Evolutionary conservation across 2,113 vertebrate species (phyloP), one percentile per base, ranked within the genome.

Genomic region (Chelonoidis abingdonii): DNA sequence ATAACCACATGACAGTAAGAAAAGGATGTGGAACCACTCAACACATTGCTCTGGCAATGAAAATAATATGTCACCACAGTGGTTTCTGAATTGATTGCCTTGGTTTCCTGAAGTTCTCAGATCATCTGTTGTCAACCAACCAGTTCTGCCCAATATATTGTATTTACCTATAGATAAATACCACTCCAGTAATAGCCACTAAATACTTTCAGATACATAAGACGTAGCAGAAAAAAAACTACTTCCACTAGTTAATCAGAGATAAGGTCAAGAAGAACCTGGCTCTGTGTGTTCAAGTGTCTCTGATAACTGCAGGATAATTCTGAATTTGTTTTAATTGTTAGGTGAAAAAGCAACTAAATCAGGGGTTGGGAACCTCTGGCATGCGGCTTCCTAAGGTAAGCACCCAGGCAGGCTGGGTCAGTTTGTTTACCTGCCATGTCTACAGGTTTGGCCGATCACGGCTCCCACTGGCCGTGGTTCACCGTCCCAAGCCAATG

Each of bases 31-130:
- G 92, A 97, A 89, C 81, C 11, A 88, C 86, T 83, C 47, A 90
- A 41, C 8, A 69, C 89, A 96, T 76, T 47, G n/a, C 17, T n/a
- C 69, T 38, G n/a, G 4, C 41, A 95, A 5, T 6, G 19, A 62
- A 97, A 87, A 89, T 84, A 94, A 85, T 38, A 29, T 56, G 4
- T 88, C 44, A 93, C 80, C 22, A 92, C 44, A 47, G 56, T 83
- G 89, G 56, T 41, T 59, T 82, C 49, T 84, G 24, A 92, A 94
- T 83, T 84, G 84, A 95, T 2, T 91, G 9, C 13, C 14, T 54
- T 11, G 54, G 53, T 90, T 94, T 97, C 25, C 31, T 92, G 91
- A 94, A 90, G 89, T 92, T 97, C 96, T 89, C 80, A 86, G 89
- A 92, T 79, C 41, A 75, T 86, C 10, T 94, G 19, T 86, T 92